Conservation (phyloP, 2,113 vertebrate species). For the Zosterops borbonicus region DNA sequence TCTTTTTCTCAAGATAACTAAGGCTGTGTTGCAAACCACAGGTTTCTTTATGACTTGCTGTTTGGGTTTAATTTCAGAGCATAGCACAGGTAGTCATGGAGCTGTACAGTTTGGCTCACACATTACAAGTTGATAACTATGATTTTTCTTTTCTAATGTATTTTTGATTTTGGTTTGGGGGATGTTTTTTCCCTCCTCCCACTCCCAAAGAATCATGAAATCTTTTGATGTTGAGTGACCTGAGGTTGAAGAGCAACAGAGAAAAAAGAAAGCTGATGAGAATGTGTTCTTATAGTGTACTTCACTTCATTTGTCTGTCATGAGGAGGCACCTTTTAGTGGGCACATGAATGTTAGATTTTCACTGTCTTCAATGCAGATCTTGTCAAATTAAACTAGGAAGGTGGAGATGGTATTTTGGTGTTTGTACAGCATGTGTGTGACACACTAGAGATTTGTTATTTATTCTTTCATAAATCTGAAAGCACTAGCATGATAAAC, state of each 20-base stretch:
- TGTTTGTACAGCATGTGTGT: not conserved
- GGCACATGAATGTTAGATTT: not conserved
- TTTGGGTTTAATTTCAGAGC: not conserved
- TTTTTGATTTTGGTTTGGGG: not conserved
- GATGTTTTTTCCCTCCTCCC: rapidly evolving
- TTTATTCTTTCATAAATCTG: not conserved
- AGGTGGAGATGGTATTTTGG: not conserved
- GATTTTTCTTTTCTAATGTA: not conserved
- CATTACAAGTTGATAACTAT: not conserved
- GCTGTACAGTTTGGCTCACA: not conserved
- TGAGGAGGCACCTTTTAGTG: not conserved
- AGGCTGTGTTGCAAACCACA: not conserved
- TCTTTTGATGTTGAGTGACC: not conserved
- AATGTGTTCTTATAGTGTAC: not conserved
- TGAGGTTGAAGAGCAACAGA: not conserved
- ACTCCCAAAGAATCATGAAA: not conserved
- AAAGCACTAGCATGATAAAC: not conserved
- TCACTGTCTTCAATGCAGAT: not conserved
- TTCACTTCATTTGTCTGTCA: not conserved
- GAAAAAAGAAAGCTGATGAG: not conserved
- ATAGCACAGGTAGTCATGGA: not conserved
- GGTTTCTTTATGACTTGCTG: not conserved
- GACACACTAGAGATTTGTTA: not conserved
- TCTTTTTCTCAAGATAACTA: not conserved
- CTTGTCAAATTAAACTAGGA: not conserved